These are phyloP conservation scores for Sceloporus undulatus DNA, from an alignment of 2,113 vertebrate species.

Conservation along the genomic window DNA sequence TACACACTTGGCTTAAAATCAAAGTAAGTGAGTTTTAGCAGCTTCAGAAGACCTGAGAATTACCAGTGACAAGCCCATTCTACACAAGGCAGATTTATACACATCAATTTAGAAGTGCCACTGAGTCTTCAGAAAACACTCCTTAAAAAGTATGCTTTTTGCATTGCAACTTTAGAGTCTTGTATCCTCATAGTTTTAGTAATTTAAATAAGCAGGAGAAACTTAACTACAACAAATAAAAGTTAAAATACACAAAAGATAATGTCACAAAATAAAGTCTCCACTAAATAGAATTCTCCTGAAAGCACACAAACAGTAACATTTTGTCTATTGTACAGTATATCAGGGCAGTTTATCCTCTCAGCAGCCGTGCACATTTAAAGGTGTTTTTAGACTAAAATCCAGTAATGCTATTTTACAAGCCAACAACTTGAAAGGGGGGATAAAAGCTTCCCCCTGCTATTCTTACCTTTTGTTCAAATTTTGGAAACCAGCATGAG, in stretches of 20 bases:
- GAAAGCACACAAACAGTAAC: neutral
- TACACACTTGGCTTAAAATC: neutral
- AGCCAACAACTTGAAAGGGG: conserved; percentile 28
- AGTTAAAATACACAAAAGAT: neutral
- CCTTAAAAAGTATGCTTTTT: neutral
- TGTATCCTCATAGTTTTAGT: too few relatives aligned
- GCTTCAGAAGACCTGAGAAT: neutral
- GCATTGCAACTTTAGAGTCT: neutral
- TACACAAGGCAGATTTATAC: neutral
- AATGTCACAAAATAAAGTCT: neutral
- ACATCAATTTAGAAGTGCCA: neutral
- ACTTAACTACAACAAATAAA: neutral
- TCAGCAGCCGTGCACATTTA: neutral
- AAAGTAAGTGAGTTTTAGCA: neutral
- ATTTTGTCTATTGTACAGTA: too few relatives aligned
- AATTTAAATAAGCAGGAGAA: neutral
- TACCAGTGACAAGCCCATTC: accelerated
- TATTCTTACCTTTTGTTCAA: conserved; percentile 51
- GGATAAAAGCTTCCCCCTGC: conserved; percentile 21
- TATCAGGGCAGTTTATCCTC: neutral
- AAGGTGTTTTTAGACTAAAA: conserved; percentile 34
- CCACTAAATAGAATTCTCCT: neutral
- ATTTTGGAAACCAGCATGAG: conserved; percentile 34
- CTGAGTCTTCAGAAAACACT: neutral
- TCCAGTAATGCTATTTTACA: conserved; percentile 34